Percentiles rank a stretch among this genome's conserved stretches.
Conservation (phyloP, 2,888 invertebrate genomes). For the Tuberolachnus salignus region DNA sequence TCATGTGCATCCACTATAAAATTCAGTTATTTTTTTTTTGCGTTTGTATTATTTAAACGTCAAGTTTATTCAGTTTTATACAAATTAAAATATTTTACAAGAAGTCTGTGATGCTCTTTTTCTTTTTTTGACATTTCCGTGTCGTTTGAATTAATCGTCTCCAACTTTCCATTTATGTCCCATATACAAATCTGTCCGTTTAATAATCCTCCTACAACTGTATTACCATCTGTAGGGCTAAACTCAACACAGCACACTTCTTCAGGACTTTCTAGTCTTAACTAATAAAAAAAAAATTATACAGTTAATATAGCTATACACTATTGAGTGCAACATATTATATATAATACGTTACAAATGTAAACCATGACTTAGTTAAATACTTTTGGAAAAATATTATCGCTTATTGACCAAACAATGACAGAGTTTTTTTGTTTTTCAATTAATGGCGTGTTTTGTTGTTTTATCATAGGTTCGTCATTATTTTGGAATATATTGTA, state of each 20-base stretch:
- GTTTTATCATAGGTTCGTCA: not conserved
- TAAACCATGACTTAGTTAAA: not conserved
- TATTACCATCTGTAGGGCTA: constrained; percentile 61
- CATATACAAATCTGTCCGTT: constrained; percentile 63
- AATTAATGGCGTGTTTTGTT: constrained; percentile 43
- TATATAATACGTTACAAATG: not conserved
- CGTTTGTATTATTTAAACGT: not conserved
- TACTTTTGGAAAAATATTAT: constrained; percentile 59
- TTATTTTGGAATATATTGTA: not conserved
- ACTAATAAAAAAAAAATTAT: constrained; percentile 50
- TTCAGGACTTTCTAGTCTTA: constrained; percentile 61
- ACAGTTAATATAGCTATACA: not conserved
- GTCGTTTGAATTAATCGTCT: constrained; percentile 22
- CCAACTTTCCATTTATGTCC: constrained; percentile 61
- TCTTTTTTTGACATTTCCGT: constrained; percentile 17
- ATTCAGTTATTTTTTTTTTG: no score
- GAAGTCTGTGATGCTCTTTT: constrained; percentile 11
- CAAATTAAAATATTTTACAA: not conserved
- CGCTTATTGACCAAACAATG: constrained; percentile 59
- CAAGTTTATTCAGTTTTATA: not conserved
- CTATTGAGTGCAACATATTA: no score
- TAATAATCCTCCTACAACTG: constrained; percentile 62
- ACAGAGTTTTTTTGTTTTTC: constrained; percentile 63
- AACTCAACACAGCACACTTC: constrained; percentile 62
- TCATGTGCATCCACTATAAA: constrained; percentile 56